phyloP scores from a whole-genome alignment of 92 coral and sea anemone genomes.

The Siderastrea radians region DNA sequence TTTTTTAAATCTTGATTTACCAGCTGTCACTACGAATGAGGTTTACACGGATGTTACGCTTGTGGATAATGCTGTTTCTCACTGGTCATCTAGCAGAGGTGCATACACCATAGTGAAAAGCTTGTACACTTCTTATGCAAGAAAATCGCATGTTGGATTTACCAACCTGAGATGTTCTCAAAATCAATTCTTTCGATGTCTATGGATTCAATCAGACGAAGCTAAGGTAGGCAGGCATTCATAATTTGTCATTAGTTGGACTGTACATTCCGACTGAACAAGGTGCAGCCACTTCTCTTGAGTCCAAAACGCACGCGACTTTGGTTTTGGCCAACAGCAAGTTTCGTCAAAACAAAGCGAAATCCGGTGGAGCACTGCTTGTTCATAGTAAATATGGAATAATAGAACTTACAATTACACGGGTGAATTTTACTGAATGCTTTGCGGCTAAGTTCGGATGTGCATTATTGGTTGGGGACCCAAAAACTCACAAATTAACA shows the following conservation, averaged over 20 bases:
- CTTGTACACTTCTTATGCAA: slow-evolving; percentile 5
- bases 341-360: background rate
- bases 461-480: slow-evolving; percentile 1
- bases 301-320: background rate
- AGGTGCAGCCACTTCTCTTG: slow-evolving; percentile 4
- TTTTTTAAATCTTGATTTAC: too few relatives aligned
- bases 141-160: background rate
- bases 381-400: background rate
- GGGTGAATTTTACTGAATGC: background rate
- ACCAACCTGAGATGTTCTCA: background rate
- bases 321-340: background rate
- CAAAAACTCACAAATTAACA: background rate
- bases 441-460: slow-evolving; percentile 15
- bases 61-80: too few relatives aligned
- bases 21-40: too few relatives aligned
- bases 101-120: background rate
- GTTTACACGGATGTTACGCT: background rate
- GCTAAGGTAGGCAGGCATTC: background rate
- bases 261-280: background rate
- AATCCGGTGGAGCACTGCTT: slow-evolving; percentile 10
- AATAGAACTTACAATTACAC: background rate
- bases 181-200: background rate
- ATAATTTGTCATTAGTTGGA: background rate
- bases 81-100: background rate
- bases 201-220: background rate